Percentiles rank a stretch among this genome's conserved stretches.
Conservation (phyloP, 2,113 vertebrate species). For the Tachysurus fulvidraco region DNA sequence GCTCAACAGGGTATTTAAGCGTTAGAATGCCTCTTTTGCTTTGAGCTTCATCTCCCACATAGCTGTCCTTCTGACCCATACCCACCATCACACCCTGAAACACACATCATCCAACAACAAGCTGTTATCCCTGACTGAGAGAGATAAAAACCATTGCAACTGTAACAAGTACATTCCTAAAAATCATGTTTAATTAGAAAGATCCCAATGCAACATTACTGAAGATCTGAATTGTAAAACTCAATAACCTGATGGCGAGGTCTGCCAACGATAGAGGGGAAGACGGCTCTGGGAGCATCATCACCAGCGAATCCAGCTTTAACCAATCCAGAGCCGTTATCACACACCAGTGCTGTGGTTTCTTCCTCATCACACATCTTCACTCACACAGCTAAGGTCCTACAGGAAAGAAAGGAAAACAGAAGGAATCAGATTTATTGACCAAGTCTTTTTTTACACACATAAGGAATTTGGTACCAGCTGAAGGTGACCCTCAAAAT, state of each 20-base stretch:
- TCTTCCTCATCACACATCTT: slow-evolving; percentile 43
- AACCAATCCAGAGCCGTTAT: slow-evolving; percentile 39
- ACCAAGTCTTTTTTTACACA: no score
- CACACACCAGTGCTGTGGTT: slow-evolving; percentile 37
- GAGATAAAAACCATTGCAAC: background rate
- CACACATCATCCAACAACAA: slow-evolving; percentile 14
- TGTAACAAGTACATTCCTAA: background rate
- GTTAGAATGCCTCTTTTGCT: slow-evolving; percentile 88
- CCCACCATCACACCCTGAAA: slow-evolving; percentile 86
- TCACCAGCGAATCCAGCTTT: slow-evolving; percentile 78
- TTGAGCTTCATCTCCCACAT: slow-evolving; percentile 87
- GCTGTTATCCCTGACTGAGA: background rate
- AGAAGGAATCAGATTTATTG: no score
- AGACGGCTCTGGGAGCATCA: slow-evolving; percentile 72
- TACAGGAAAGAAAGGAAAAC: background rate
- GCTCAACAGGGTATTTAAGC: slow-evolving; percentile 86
- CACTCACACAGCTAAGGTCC: slow-evolving; percentile 16
- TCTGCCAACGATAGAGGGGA: slow-evolving; percentile 37
- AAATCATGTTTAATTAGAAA: background rate
- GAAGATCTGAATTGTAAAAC: background rate
- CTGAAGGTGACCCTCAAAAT: no score
- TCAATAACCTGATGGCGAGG: slow-evolving; percentile 36
- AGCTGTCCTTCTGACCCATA: slow-evolving; percentile 89
- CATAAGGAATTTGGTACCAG: no score
- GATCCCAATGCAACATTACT: background rate